phyloP scores from a whole-genome alignment of 2,113 vertebrate genomes.

The Gulo gulo region DNA sequence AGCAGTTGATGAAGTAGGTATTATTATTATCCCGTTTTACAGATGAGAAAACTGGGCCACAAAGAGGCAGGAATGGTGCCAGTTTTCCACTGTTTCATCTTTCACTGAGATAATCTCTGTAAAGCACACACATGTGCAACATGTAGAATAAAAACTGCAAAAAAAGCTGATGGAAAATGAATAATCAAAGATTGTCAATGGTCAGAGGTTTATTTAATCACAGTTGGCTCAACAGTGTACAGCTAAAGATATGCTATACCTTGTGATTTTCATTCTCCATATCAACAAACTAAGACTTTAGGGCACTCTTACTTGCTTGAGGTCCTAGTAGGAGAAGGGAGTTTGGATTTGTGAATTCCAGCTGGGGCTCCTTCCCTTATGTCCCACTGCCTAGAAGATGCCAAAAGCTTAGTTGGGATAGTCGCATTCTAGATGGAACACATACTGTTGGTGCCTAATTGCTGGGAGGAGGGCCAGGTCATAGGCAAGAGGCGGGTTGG shows the following conservation, averaged over 20 bases:
- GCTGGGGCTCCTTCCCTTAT: not conserved
- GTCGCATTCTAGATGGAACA: not conserved
- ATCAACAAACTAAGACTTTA: not conserved
- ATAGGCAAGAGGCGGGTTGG: not conserved
- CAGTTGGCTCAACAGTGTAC: not conserved
- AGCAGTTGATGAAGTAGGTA: not conserved
- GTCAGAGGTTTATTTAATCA: not conserved
- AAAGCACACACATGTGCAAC: not conserved
- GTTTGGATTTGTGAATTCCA: not conserved
- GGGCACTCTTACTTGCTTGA: not conserved
- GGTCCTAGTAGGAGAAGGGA: not conserved
- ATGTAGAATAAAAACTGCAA: not conserved
- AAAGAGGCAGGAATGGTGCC: not conserved
- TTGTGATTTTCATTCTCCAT: not conserved
- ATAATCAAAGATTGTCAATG: not conserved
- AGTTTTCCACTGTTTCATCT: not conserved
- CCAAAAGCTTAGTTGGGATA: not conserved
- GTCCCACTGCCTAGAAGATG: not conserved
- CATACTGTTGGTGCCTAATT: not conserved
- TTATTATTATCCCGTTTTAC: not conserved
- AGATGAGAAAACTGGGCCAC: not conserved
- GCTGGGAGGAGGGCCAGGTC: not conserved
- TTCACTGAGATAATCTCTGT: not conserved
- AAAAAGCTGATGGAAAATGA: not conserved
- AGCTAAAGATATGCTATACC: fast-evolving